Evolutionary conservation across 2,113 vertebrate genomes (phyloP).

Genomic region (Pogona vitticeps): DNA sequence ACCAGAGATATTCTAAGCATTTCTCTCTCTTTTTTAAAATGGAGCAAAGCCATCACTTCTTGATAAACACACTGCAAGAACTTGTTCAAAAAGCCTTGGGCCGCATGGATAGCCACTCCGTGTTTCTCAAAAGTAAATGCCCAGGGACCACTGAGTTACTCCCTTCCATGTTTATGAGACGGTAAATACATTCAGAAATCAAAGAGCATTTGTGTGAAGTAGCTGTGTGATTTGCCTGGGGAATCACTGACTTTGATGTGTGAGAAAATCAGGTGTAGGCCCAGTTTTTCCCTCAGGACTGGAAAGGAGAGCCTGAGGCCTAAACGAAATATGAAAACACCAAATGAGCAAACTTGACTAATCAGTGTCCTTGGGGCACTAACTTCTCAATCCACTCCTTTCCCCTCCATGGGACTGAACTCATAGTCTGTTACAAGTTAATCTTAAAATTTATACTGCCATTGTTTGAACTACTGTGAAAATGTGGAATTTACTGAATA

Average conservation of each 20-base stretch:
- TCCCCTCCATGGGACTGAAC: neutral
- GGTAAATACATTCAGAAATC: conserved; percentile 5
- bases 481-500: neutral
- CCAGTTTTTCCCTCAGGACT: neutral
- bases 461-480: neutral
- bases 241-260: neutral
- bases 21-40: neutral
- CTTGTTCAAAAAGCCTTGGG: neutral
- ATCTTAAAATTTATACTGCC: neutral
- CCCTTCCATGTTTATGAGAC: neutral
- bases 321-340: conserved; percentile 14
- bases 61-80: neutral
- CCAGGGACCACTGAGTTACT: neutral
- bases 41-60: neutral
- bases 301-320: neutral
- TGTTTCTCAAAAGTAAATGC: neutral
- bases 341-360: conserved; percentile 9
- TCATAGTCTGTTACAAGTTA: neutral
- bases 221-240: neutral
- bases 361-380: neutral
- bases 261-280: neutral
- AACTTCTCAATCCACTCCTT: neutral
- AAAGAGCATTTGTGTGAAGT: neutral
- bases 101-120: neutral
- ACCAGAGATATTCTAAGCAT: neutral